Evolutionary conservation across 2,113 vertebrate genomes (phyloP), one percentile per base, ranked within the genome.

Genomic region (Perca flavescens): DNA sequence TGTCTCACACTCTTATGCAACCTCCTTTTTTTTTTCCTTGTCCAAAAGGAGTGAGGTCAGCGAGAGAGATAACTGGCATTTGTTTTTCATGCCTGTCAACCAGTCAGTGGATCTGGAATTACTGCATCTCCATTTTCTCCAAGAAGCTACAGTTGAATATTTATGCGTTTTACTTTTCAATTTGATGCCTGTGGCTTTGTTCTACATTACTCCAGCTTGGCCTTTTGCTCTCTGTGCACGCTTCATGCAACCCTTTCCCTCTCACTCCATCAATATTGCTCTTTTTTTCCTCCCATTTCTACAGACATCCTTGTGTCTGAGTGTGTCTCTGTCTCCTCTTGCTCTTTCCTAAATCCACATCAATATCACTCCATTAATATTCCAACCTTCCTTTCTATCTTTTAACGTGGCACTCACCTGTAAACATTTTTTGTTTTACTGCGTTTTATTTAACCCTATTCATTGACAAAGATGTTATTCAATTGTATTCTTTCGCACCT

Each of bases 251-350:
- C 82, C 77, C 61, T 77, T 88, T 66, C 58, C 17, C 31, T 82
- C 73, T 85, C 86, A 90, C 82, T 85, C 81, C 83, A 85, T 88
- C 82, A 82, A 90, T 88, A 75, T 36, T 25, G 43, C 68, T 58
- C 43, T 28, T 28, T 31, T 31, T 22, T 19, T 8, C 16, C 16
- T 6, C 15, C 46, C 25, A 54, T 54, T 60, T 82, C 25, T 21
- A 53, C 40, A 65, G 58, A 63, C 54, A 53, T 62, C 43, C 56
- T n/a, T 19, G 63, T 81, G 66, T 64, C 49, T 68, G 72, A 53
- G 52, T 53, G 62, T 61, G 72, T 82, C 58, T 54, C 25, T 40
- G 70, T 56, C 56, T 74, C 49, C 21, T 54, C 61, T 79, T 56
- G 40, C 69, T 62, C 34, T 68, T 25, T 19, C 14, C 28, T 63